phyloP scores from a whole-genome alignment of 1,140 invertebrate genomes.

The Heliconius eleuchia region DNA sequence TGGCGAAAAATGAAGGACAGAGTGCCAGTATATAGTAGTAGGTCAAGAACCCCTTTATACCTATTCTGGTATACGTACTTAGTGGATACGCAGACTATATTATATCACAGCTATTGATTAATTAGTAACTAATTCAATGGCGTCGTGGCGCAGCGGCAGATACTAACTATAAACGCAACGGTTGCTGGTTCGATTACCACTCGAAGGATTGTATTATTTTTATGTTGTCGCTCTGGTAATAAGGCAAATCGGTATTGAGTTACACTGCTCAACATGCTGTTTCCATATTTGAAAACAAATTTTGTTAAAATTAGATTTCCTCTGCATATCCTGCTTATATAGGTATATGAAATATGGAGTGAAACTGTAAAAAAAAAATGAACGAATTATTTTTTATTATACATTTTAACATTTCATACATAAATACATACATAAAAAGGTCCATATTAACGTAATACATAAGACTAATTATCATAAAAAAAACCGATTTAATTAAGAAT shows the following conservation, averaged over 20 bases:
- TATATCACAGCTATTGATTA: too few species aligned
- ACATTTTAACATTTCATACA: background rate
- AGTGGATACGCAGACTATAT: too few species aligned
- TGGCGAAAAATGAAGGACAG: too few species aligned
- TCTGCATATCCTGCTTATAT: too few species aligned
- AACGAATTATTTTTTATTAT: background rate
- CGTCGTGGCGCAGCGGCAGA: background rate
- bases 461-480: conserved; percentile 25
- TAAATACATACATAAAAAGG: background rate
- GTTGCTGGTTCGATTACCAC: background rate
- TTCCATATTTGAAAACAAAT: too few species aligned
- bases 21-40: too few species aligned
- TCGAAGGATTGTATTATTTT: background rate
- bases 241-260: too few species aligned
- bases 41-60: too few species aligned
- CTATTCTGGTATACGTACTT: too few species aligned
- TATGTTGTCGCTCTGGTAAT: background rate
- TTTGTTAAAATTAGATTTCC: too few species aligned
- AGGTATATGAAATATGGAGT: too few species aligned
- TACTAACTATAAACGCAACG: background rate
- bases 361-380: background rate
- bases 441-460: conserved; percentile 14
- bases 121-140: background rate
- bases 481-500: conserved; percentile 32
- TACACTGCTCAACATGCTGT: too few species aligned